These are phyloP conservation scores for Masnerella sp. DNA, from an alignment of 2,888 invertebrate species.

Conservation along the genomic window DNA sequence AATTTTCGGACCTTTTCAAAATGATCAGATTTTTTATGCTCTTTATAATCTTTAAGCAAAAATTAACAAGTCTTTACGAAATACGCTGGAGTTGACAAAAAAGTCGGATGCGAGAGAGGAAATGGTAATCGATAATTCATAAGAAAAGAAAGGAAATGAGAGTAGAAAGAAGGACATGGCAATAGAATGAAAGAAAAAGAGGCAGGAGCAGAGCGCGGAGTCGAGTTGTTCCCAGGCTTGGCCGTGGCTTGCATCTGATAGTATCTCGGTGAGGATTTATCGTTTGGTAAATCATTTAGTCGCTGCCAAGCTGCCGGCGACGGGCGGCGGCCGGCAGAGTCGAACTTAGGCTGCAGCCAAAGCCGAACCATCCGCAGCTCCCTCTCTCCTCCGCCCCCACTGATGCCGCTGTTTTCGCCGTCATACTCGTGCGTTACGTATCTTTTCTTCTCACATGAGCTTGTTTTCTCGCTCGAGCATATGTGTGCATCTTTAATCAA, in stretches of 20 bases:
- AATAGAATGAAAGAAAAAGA: slow-evolving; percentile 45
- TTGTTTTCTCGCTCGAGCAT: slow-evolving; percentile 50
- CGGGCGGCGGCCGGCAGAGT: slow-evolving; percentile 66
- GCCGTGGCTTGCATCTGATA: slow-evolving; percentile 72
- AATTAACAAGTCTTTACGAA: too few species aligned
- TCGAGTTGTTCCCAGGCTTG: slow-evolving; percentile 73
- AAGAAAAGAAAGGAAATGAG: slow-evolving; percentile 52
- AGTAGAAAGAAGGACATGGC: slow-evolving; percentile 39
- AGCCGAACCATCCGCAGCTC: too few species aligned
- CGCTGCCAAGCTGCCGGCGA: slow-evolving; percentile 76
- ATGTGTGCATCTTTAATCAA: slow-evolving; percentile 44
- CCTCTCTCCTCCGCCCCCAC: slow-evolving; percentile 43
- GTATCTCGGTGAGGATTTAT: slow-evolving; percentile 76
- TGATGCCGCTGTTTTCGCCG: slow-evolving; percentile 60
- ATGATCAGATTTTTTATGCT: too few species aligned
- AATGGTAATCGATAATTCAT: slow-evolving; percentile 55
- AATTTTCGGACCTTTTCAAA: too few species aligned
- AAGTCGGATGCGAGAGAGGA: too few species aligned
- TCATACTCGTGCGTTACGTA: slow-evolving; percentile 61
- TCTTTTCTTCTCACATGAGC: slow-evolving; percentile 55
- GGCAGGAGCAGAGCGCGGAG: slow-evolving; percentile 63
- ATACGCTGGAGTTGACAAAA: too few species aligned
- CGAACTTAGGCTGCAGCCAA: slow-evolving; percentile 62
- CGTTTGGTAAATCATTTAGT: slow-evolving; percentile 78
- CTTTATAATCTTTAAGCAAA: too few species aligned